These are phyloP conservation scores for Xylophagus ater DNA, from an alignment of 2,888 invertebrate species.

Conservation along the genomic window DNA sequence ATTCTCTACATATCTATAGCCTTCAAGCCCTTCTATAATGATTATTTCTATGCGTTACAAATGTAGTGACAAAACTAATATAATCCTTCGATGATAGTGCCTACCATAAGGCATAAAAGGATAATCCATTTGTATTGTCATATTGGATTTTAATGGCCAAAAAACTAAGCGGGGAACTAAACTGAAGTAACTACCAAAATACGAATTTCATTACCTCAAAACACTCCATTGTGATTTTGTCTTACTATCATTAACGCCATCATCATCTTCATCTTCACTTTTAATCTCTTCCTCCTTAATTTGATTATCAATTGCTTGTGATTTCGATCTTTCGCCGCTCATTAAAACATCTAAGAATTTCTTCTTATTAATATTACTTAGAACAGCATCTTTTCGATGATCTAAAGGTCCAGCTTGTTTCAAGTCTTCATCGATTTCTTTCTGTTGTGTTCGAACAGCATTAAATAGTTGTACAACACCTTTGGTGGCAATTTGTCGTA, in stretches of 20 bases:
- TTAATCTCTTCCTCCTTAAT: slow-evolving; percentile 43
- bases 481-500: slow-evolving; percentile 78
- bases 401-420: slow-evolving; percentile 62
- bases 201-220: too few species aligned
- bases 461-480: slow-evolving; percentile 91
- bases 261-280: slow-evolving; percentile 32
- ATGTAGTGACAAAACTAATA: too few species aligned
- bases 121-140: too few species aligned
- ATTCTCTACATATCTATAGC: too few species aligned
- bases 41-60: too few species aligned
- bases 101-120: too few species aligned
- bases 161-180: too few species aligned
- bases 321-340: slow-evolving; percentile 50
- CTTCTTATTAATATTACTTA: slow-evolving; percentile 60
- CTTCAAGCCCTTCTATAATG: too few species aligned
- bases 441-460: slow-evolving; percentile 78
- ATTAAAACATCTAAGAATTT: slow-evolving; percentile 68
- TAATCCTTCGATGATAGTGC: too few species aligned
- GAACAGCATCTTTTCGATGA: slow-evolving; percentile 60
- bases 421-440: slow-evolving; percentile 57
- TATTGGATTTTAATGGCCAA: too few species aligned
- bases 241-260: slow-evolving; percentile 27
- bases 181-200: too few species aligned
- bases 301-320: slow-evolving; percentile 40
- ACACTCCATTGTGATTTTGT: slow-evolving; percentile 50